Base-by-base conservation (phyloP, 2,113 vertebrate species). In the Campylomormyrus numenius region DNA sequence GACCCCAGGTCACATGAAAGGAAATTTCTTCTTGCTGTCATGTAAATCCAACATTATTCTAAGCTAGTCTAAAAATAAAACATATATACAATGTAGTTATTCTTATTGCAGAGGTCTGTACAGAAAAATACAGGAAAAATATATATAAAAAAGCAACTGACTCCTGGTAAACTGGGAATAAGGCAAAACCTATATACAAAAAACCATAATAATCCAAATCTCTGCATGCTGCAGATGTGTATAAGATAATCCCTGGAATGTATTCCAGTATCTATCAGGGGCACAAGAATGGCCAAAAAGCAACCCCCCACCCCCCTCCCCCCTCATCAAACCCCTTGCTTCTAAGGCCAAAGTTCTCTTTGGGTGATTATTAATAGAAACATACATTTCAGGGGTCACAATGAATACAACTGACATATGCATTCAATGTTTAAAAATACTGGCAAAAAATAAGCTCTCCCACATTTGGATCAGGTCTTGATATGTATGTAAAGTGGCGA, bases 1-100 rank as follows among this genome's bases (percentile, higher is more conserved):
- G 39, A 21, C 21, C 21, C 15, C 9, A 88, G 88, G 88, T 88
- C 87, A 88, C 56, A 70, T 83, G 70, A 88, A 90, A 87, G 85
- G 87, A 87, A 90, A 74, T 88, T 88, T 80, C 56, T 58, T 48
- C 48, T 87, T 90, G 89, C 85, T 1, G 58, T 85, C 62, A 87
- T 49, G 53, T 49, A 88, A 52, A 77, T 88, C 52, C 74, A 88
- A 90, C 42, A 31, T 90, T 62, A 21, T 53, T 88, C n/a, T 90
- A 42, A 88, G 35, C 87, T 62, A 88, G 9, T 84, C 70, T 90
- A 88, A 90, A 90, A 90, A 90, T 89, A 90, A 90, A 88, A 90
- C 62, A 31, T 88, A 90, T 90, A 70, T 90, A 90, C 66, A 90
- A 24, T 88, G 87, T 90, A 53, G 42, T 70, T 80, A 83, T 88